These are phyloP conservation scores for Tyrophagus putrescentiae DNA, from an alignment of 1,140 invertebrate species.

Conservation along the genomic window DNA sequence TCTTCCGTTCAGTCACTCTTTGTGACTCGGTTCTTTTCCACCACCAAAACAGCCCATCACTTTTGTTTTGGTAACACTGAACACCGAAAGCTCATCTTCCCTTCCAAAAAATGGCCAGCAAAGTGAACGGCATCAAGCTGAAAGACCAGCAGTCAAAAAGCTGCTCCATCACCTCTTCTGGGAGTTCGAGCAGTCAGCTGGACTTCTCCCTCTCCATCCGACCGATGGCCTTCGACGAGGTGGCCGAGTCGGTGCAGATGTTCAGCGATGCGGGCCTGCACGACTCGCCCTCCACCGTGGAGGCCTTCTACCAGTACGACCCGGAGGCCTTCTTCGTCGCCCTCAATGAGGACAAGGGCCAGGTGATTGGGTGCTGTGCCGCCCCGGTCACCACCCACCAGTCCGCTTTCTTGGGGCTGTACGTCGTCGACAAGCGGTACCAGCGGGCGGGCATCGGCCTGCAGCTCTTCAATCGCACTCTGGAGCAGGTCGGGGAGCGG, in stretches of 20 bases:
- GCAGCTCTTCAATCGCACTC: constrained; percentile 21
- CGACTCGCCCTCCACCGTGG: constrained; percentile 19
- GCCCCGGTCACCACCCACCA: constrained; percentile 23
- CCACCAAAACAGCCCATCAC: too few relatives aligned
- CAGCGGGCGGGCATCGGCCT: constrained; percentile 25
- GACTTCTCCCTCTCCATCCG: constrained; percentile 3
- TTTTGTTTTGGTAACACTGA: too few relatives aligned
- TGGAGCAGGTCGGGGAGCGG: not conserved
- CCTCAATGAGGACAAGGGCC: constrained; percentile 12
- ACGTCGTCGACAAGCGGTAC: constrained; percentile 23
- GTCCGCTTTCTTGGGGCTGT: constrained; percentile 27
- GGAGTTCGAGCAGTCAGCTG: too few relatives aligned
- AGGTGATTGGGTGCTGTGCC: constrained; percentile 24
- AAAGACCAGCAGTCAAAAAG: too few relatives aligned
- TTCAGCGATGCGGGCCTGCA: not conserved
- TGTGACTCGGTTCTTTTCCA: too few relatives aligned
- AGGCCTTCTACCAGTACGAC: constrained; percentile 25
- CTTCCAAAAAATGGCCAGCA: not conserved
- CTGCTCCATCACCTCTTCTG: too few relatives aligned
- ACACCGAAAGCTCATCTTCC: too few relatives aligned
- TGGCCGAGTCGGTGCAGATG: not conserved
- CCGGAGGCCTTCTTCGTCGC: constrained; percentile 25
- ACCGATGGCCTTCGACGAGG: not conserved
- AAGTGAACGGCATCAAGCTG: too few relatives aligned
- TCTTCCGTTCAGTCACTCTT: too few relatives aligned